These are phyloP conservation scores for Dicentrarchus labrax DNA, from an alignment of 2,113 vertebrate species.

Conservation along the genomic window DNA sequence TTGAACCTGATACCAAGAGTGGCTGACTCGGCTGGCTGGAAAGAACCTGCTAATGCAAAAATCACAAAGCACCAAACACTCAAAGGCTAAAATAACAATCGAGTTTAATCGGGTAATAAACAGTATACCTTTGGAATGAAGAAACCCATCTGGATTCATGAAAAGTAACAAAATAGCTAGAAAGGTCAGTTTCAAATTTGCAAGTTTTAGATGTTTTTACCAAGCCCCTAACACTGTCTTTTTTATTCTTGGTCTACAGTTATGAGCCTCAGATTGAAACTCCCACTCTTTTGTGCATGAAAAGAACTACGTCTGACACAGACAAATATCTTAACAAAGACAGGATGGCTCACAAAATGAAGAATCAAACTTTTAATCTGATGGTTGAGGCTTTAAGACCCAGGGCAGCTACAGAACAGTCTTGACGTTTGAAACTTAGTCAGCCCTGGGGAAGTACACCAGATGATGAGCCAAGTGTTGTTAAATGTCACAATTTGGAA, in stretches of 20 bases:
- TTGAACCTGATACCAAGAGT: neutral
- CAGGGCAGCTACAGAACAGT: conserved; percentile 25
- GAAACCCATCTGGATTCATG: conserved; percentile 9
- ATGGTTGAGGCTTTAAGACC: conserved; percentile 20
- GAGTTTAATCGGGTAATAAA: conserved; percentile 2
- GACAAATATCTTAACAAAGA: too few species aligned
- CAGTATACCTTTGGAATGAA: neutral
- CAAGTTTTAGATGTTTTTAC: neutral
- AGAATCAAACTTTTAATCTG: neutral
- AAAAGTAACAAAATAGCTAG: neutral
- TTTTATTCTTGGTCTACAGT: neutral
- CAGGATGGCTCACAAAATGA: neutral
- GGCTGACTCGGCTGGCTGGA: neutral
- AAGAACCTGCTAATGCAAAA: neutral
- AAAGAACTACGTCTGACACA: neutral
- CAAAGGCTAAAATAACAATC: conserved; percentile 5
- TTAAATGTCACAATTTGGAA: conserved; percentile 70
- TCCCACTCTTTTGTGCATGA: neutral
- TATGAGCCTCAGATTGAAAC: neutral
- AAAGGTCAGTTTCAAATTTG: neutral
- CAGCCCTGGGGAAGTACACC: conserved; percentile 48
- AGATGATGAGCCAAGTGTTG: conserved; percentile 57
- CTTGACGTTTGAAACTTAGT: conserved; percentile 46
- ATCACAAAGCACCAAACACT: neutral
- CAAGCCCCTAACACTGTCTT: neutral